These are phyloP conservation scores for Malaclemys terrapin DNA, from an alignment of 2,113 vertebrate genomes.

Conservation along the genomic window DNA sequence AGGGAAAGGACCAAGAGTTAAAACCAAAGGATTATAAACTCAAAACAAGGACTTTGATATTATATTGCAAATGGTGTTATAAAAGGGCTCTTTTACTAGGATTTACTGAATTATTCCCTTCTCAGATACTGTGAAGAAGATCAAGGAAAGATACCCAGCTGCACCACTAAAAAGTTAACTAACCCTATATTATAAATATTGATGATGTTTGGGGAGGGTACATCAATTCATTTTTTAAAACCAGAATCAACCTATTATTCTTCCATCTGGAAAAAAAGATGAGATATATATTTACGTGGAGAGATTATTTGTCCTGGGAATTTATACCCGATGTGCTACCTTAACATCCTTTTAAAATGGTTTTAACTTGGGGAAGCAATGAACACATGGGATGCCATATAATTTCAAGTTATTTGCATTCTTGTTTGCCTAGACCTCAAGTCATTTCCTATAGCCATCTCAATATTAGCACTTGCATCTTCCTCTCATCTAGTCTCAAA, in stretches of 20 bases:
- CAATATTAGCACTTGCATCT: background rate
- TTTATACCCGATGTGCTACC: background rate
- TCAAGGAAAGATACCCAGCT: background rate
- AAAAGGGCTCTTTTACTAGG: background rate
- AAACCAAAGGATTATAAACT: background rate
- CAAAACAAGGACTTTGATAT: background rate
- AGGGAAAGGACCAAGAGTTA: background rate
- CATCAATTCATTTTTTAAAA: background rate
- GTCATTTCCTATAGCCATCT: background rate
- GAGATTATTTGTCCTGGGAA: background rate
- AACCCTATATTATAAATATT: background rate
- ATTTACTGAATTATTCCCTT: background rate
- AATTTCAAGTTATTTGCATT: background rate
- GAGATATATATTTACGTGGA: background rate
- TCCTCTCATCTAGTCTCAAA: background rate
- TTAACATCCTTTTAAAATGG: background rate
- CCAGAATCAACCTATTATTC: background rate
- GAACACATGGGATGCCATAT: background rate
- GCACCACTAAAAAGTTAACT: background rate
- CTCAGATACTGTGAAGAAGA: background rate
- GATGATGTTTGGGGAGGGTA: background rate
- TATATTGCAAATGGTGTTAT: background rate
- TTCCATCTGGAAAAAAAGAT: background rate
- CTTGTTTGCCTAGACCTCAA: background rate
- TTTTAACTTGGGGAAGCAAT: background rate